Evolutionary conservation across 2,797 vertebrate genomes (phyloP), one percentile per base, ranked within the genome.

Genomic region (Anabacerthia variegaticeps): DNA sequence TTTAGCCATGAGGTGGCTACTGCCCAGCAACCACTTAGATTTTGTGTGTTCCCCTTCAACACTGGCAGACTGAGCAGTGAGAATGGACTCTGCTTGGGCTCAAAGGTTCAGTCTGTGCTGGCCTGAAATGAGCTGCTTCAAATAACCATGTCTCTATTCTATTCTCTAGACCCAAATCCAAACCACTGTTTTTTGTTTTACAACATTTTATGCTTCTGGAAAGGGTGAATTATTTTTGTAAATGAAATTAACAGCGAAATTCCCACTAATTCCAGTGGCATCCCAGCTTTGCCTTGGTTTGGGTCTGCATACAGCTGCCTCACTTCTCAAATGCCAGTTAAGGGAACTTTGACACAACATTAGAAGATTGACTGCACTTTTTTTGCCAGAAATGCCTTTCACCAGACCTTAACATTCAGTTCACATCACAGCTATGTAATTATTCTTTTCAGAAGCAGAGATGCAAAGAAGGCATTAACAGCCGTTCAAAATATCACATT

Each of bases 391-490:
- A 77, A 36, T 12, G 49, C 37, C 76, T 90, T 81, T 86, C 69
- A 51, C 44, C 63, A 92, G 55, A 71, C 74, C 80, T 85, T 46
- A 79, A 15, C n/a, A 85, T 82, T 92, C 92, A 39, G 77, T 36
- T 92, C 92, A 79, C 71, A 39, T 63, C 77, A 27, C 71, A 77
- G 67, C 88, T 65, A 24, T 67, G 61, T 54, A 93, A 94, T 94
- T 92, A 93, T 65, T 91, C 93, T 63, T 87, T 89, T 76, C 77
- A 95, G 61, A 61, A 80, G 72, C 78, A 93, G 88, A 96, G 74
- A 91, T 71, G 88, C 65, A 93, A 85, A 94, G 90, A 37, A 89
- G 81, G 78, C 75, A 94, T 95, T 95, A 96, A 65, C 65, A 94
- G 72, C 49, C 16, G 0, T 85, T 91, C 84, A 85, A 74, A 95